Percentiles rank a stretch among this genome's conserved stretches.
These are phyloP conservation scores for Pristionchus pacificus DNA, from an alignment of 1,140 invertebrate species.

Conservation along the genomic window DNA sequence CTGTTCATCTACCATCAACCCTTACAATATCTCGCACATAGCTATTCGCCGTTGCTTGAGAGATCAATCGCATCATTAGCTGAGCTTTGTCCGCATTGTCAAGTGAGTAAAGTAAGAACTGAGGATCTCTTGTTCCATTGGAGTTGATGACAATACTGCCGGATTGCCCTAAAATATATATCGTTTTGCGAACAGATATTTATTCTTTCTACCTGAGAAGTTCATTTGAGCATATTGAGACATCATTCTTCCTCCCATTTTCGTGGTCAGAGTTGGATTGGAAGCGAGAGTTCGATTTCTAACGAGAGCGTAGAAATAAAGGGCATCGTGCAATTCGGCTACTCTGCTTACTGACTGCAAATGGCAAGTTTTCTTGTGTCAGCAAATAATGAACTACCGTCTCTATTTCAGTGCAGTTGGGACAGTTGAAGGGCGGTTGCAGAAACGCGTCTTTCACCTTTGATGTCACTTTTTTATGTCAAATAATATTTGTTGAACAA, in stretches of 20 bases:
- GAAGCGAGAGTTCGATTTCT: neutral
- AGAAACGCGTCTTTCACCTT: constrained; percentile 14
- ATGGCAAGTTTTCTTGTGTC: too few species aligned
- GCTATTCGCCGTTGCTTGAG: too few species aligned
- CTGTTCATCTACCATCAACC: too few species aligned
- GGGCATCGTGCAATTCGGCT: neutral
- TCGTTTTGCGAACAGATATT: too few species aligned
- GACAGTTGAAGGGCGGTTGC: constrained; percentile 11
- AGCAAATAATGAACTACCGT: too few species aligned
- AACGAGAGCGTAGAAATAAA: neutral
- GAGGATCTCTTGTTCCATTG: constrained; percentile 17
- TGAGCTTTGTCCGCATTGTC: constrained; percentile 5
- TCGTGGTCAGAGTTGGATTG: neutral
- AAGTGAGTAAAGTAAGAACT: constrained; percentile 12
- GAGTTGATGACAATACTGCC: constrained; percentile 23
- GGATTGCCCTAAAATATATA: constrained; percentile 2
- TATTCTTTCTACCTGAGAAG: too few species aligned
- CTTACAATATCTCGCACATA: too few species aligned
- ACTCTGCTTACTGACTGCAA: too few species aligned
- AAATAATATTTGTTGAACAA: too few species aligned
- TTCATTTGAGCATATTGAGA: neutral
- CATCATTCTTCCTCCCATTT: neutral
- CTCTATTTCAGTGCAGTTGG: constrained; percentile 23
- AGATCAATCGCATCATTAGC: too few species aligned
- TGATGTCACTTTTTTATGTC: too few species aligned